Base-by-base conservation (phyloP, 2,888 invertebrate genomes). In the Calameuta pallipes region DNA sequence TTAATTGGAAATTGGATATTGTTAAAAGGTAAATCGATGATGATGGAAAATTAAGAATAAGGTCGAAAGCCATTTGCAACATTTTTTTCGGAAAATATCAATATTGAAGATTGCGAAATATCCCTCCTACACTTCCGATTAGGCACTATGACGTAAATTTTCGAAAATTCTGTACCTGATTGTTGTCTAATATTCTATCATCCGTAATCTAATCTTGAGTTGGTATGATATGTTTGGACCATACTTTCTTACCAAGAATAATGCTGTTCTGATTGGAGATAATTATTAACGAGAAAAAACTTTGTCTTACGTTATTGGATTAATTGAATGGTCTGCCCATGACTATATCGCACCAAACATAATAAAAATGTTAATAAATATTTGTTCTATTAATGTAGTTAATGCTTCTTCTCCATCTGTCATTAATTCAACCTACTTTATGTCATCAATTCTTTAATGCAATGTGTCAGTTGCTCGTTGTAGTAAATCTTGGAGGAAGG, bases 251-350 rank as follows among this genome's bases (percentile, higher is more conserved):
- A 41, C 15, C 6, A 15, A 15, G 41, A 41, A 15, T 41, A 41
- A 41, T 41, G 56, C 56, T 56, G 6, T 56, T 56, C 56, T 23
- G 2, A 56, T 56, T 56, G 9, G 23, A 56, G 15, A 56, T 56
- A 56, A 56, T 56, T 56, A 56, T 56, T 56, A 34, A 6, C 73
- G 36, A 69, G 33, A 80, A 75, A 76, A 75, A 33, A 56, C n/a
- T 70, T 69, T 15, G 31, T 78, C 69, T 81, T 80, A 82, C 23
- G 4, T 56, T 56, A 56, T 0, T 56, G 56, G 9, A 56, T 56
- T 56, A 23, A 56, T 56, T 9, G 2, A 56, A 56, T 56, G 56
- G 9, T 56, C 9, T 56, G 23, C 56, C 56, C 56, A 23, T 23
- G 56, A 56, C 9, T 56, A 56, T 23, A 23, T 56, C 9, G 56